These are phyloP conservation scores for Macrosteles quadrilineatus DNA, from an alignment of 1,140 invertebrate species.

Conservation along the genomic window DNA sequence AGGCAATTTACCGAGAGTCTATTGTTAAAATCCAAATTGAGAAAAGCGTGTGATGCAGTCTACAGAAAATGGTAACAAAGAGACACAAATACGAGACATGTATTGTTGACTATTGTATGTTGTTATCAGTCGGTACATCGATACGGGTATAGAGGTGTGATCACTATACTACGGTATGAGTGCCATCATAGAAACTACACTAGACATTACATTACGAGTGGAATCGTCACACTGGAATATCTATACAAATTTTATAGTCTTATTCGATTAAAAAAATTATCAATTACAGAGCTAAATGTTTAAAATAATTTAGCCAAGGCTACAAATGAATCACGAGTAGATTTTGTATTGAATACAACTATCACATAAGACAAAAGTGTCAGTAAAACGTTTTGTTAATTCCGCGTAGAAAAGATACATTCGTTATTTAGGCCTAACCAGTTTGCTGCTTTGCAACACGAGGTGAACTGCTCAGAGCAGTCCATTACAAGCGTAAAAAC, in stretches of 20 bases:
- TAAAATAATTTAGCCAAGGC: conserved; percentile 34
- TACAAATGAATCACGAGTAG: conserved; percentile 34
- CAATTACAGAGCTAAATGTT: conserved; percentile 33
- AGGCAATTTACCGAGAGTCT: conserved; percentile 11
- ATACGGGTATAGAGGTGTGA: conserved; percentile 20
- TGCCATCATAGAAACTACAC: conserved; percentile 25
- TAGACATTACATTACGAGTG: conserved; percentile 25
- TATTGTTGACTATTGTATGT: not conserved
- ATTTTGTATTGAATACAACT: conserved; percentile 35
- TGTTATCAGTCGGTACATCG: conserved; percentile 1
- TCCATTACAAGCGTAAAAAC: conserved; percentile 32
- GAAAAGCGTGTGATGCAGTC: conserved; percentile 28
- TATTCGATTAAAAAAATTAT: conserved; percentile 34
- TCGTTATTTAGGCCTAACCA: conserved; percentile 30
- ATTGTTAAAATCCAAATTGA: conserved; percentile 32
- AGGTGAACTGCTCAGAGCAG: conserved; percentile 30
- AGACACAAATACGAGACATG: conserved; percentile 25
- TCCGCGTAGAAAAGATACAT: conserved; percentile 30
- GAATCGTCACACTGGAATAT: conserved; percentile 36
- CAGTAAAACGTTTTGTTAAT: conserved; percentile 6
- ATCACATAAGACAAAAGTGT: conserved; percentile 35
- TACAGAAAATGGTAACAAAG: conserved; percentile 30
- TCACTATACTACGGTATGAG: conserved; percentile 16
- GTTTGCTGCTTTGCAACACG: conserved; percentile 22
- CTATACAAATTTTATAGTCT: conserved; percentile 33